A percentile compares a stretch with the other conserved stretches of the same genome.
phyloP scores from a whole-genome alignment of 2,888 invertebrate species.

The Eugnorisma glareosa region DNA sequence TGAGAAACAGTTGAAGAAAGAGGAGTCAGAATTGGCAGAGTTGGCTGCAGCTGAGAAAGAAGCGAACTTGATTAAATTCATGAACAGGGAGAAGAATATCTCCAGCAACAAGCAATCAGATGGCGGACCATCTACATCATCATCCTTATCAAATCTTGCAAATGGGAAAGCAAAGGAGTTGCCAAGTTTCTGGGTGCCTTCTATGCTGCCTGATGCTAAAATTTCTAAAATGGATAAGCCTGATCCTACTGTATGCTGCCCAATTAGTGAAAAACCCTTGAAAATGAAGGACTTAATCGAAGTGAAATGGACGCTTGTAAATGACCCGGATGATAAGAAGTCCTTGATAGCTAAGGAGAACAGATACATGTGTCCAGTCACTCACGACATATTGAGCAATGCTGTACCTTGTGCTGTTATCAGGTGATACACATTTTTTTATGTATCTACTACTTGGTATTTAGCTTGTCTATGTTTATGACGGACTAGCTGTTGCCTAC shows the following conservation, averaged over 20 bases:
- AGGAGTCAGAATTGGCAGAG: conserved; percentile 93
- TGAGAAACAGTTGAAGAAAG: conserved; percentile 95
- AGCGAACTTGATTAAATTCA: conserved; percentile 94
- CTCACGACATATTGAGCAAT: conserved; percentile 98
- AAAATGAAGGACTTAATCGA: conserved; percentile 98
- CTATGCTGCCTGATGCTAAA: conserved; percentile 96
- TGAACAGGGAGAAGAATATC: conserved; percentile 95
- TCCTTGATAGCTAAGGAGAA: conserved; percentile 97
- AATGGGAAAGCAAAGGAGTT: conserved; percentile 94
- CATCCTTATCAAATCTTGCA: conserved; percentile 94
- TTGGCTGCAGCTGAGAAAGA: conserved; percentile 94
- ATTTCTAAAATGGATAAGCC: conserved; percentile 89
- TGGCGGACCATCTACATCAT: conserved; percentile 74
- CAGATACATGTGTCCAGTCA: conserved; percentile 99
- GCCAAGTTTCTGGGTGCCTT: conserved; percentile 99
- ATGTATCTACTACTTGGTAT: neutral
- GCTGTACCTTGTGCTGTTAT: conserved; percentile 98
- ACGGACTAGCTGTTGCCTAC: too few species aligned
- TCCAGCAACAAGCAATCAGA: conserved; percentile 85
- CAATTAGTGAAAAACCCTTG: conserved; percentile 92
- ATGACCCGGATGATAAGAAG: conserved; percentile 96
- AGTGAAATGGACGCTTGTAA: conserved; percentile 97
- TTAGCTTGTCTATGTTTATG: neutral
- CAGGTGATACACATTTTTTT: conserved; percentile 77
- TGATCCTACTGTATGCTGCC: conserved; percentile 84